phyloP scores from a whole-genome alignment of 64 coral and sea anemone genomes.

The Montipora capricornis region DNA sequence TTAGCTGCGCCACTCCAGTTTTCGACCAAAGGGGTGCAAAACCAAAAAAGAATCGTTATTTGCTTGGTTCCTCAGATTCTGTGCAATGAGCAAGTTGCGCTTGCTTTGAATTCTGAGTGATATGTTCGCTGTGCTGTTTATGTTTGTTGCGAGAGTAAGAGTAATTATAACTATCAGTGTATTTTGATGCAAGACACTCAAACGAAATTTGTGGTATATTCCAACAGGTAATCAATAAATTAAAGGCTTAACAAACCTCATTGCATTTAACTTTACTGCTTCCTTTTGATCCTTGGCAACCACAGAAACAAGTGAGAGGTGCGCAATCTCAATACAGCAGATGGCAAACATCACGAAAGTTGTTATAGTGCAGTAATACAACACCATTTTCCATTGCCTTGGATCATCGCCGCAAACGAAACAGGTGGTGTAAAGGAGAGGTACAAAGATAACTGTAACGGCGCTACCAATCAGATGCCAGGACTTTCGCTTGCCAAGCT shows the following conservation, averaged over 20 bases:
- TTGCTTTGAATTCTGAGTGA: too few relatives aligned
- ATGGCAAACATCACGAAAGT: neutral
- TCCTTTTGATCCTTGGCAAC: conserved; percentile 28
- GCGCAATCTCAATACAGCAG: conserved; percentile 15
- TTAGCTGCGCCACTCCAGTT: too few relatives aligned
- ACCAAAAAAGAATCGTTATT: too few relatives aligned
- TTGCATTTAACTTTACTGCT: neutral
- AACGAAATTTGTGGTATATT: too few relatives aligned
- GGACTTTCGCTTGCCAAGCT: conserved; percentile 20
- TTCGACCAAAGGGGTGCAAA: too few relatives aligned
- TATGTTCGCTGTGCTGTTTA: too few relatives aligned
- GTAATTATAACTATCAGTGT: too few relatives aligned
- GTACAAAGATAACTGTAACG: neutral
- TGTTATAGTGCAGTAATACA: neutral
- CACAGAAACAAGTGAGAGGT: conserved; percentile 21
- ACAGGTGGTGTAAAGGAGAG: conserved; percentile 22
- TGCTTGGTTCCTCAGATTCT: too few relatives aligned
- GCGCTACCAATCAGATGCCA: conserved; percentile 21
- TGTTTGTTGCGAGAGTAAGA: too few relatives aligned
- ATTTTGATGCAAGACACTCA: too few relatives aligned
- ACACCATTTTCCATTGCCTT: conserved; percentile 1
- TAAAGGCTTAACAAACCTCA: conserved; percentile 1
- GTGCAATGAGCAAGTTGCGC: too few relatives aligned
- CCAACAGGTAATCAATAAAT: neutral
- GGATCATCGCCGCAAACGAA: neutral